A percentile compares a stretch with the other conserved stretches of the same genome.
Conservation (phyloP, 2,888 invertebrate genomes). For the Diplolepis rosae region DNA sequence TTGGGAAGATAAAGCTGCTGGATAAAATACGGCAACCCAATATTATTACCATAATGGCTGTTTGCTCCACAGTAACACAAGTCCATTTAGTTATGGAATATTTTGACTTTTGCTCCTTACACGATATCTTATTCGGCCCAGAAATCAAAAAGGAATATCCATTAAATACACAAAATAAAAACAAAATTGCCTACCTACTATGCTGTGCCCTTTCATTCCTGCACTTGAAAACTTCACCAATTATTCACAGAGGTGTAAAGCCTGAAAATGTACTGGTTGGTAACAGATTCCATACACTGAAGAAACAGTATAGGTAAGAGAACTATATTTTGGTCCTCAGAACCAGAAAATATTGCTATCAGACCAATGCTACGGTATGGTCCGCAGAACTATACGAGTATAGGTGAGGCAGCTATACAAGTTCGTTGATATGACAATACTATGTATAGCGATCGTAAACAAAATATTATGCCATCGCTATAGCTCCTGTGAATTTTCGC, state of each 20-base stretch:
- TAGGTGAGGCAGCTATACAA: too few relatives aligned
- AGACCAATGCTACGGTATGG: too few relatives aligned
- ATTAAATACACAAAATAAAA: slow-evolving; percentile 3
- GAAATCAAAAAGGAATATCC: slow-evolving; percentile 20
- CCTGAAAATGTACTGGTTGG: slow-evolving; percentile 38
- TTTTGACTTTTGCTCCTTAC: slow-evolving; percentile 32
- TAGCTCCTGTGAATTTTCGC: too few relatives aligned
- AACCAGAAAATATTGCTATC: too few relatives aligned
- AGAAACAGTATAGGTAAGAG: too few relatives aligned
- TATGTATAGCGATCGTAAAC: too few relatives aligned
- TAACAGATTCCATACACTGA: neutral
- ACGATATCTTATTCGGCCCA: slow-evolving; percentile 33
- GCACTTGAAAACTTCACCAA: slow-evolving; percentile 31
- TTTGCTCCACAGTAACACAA: slow-evolving; percentile 27
- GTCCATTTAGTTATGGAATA: slow-evolving; percentile 40
- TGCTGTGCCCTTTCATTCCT: slow-evolving; percentile 32
- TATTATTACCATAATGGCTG: slow-evolving; percentile 34
- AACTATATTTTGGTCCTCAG: too few relatives aligned
- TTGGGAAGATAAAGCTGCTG: too few relatives aligned
- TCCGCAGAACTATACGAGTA: too few relatives aligned
- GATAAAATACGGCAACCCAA: too few relatives aligned
- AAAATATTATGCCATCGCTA: too few relatives aligned
- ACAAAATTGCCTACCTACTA: slow-evolving; percentile 34
- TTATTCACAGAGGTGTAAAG: slow-evolving; percentile 41
- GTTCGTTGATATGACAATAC: too few relatives aligned